phyloP scores from a whole-genome alignment of 2,888 invertebrate genomes.

The Macaria notata region DNA sequence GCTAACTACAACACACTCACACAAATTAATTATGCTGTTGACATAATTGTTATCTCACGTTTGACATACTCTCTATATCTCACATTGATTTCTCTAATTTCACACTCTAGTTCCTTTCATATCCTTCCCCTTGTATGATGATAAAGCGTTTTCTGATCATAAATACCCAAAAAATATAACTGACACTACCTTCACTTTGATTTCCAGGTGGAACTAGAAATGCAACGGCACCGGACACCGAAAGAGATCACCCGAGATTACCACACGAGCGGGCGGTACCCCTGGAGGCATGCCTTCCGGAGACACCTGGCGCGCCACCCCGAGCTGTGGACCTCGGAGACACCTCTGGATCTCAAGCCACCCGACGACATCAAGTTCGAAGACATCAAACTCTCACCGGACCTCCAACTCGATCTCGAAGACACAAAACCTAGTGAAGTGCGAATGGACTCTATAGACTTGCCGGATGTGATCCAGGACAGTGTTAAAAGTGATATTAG shows the following conservation, averaged over 20 bases:
- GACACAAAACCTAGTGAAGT: conserved; percentile 26
- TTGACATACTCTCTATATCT: no score
- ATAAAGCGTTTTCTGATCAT: no score
- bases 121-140: no score
- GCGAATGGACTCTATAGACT: conserved; percentile 34
- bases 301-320: conserved; percentile 59
- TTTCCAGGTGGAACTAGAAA: conserved; percentile 65
- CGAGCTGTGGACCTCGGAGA: conserved; percentile 51
- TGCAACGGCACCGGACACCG: conserved; percentile 64
- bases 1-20: no score
- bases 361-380: conserved; percentile 22
- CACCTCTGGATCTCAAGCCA: conserved; percentile 15
- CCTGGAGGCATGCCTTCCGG: conserved; percentile 70
- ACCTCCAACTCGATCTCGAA: conserved; percentile 15
- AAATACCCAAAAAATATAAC: no score
- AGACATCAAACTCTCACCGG: conserved; percentile 28
- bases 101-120: no score
- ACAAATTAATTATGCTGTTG: no score
- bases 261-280: conserved; percentile 68
- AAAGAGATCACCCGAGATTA: conserved; percentile 67
- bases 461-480: conserved; percentile 35
- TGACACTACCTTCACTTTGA: not conserved
- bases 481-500: conserved; percentile 34
- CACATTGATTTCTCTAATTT: no score
- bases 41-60: no score